Evolutionary conservation across 2,113 vertebrate genomes (phyloP), one percentile per base, ranked within the genome.

Genomic region (Urocitellus parryii): DNA sequence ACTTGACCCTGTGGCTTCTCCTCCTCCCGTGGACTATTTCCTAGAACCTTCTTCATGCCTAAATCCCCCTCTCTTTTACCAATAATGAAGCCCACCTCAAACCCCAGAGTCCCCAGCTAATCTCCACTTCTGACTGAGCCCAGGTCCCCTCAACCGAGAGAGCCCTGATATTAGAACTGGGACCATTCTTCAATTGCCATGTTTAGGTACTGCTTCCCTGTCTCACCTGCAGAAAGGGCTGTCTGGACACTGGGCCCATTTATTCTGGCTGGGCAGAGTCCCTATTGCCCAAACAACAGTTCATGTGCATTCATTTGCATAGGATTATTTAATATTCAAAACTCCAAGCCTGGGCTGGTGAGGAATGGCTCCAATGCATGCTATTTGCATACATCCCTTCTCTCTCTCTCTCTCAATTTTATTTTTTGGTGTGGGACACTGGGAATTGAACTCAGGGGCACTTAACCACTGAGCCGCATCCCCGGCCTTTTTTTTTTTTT

Each of bases 311-410:
- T 92, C 10, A 70, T 70, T 96, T 96, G 65, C 92, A 70, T 63
- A 45, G 77, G 8, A 16, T 37, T 32, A 65, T 95, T 96, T 96
- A 88, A 90, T 94, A 97, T 91, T 93, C 78, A 97, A 95, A 96
- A 95, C 0, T 24, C 53, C 58, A 53, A 39, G 51, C 80, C 79
- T 45, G 53, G 79, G 29, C 87, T 84, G 84, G 34, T n/a, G 42
- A 96, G 45, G 67, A 91, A 65, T 51, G 32, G 65, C 51, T 92
- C n/a, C 45, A 82, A 34, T 63, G 65, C 53, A 67, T 79, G 61
- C 42, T 58, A 17, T 93, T 94, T 96, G 39, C 83, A 18, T 96
- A 61, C 12, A 81, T 85, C 39, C 29, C 45, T 96, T 93, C 7
- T 58, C 20, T 58, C 20, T 58, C 20, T 58, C 20, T 24, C 20